Conservation (phyloP, 2,888 invertebrate species). For the Congeria kusceri region DNA sequence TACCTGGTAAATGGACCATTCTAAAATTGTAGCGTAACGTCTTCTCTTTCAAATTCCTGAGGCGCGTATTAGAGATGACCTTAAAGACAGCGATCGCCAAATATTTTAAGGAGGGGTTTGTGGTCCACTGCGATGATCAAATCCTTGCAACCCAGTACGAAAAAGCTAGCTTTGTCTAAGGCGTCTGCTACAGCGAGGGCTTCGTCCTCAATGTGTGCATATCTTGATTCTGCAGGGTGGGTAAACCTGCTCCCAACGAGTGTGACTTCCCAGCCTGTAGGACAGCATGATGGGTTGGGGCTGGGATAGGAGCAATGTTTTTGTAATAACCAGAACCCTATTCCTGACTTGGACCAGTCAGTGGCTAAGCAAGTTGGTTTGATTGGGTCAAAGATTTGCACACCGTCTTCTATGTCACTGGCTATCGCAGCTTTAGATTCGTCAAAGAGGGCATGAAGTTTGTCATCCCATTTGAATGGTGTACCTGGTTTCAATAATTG, state of each 20-base stretch:
- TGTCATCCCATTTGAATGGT: constrained; percentile 50
- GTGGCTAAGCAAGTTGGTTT: constrained; percentile 73
- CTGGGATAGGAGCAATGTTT: constrained; percentile 59
- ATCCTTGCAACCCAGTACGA: constrained; percentile 51
- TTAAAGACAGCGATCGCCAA: constrained; percentile 52
- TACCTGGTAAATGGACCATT: constrained; percentile 59
- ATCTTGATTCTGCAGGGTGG: constrained; percentile 40
- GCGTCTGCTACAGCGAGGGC: constrained; percentile 50
- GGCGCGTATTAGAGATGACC: constrained; percentile 55
- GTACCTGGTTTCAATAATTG: constrained; percentile 45
- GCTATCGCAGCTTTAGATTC: constrained; percentile 49
- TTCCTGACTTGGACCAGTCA: constrained; percentile 69
- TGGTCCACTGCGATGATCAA: constrained; percentile 59
- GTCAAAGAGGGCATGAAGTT: constrained; percentile 31
- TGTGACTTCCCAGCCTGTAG: constrained; percentile 55
- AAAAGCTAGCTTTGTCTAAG: constrained; percentile 44
- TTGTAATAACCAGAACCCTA: constrained; percentile 68
- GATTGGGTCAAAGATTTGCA: constrained; percentile 64
- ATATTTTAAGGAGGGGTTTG: constrained; percentile 53
- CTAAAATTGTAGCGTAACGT: constrained; percentile 56
- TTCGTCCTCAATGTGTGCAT: constrained; percentile 47
- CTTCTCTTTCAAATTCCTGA: constrained; percentile 69
- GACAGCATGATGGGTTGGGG: constrained; percentile 56
- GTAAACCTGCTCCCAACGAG: constrained; percentile 65
- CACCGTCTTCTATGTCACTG: constrained; percentile 64